These are phyloP conservation scores for Platyrinchus mystaceus DNA, from an alignment of 2,797 vertebrate genomes.

Conservation along the genomic window DNA sequence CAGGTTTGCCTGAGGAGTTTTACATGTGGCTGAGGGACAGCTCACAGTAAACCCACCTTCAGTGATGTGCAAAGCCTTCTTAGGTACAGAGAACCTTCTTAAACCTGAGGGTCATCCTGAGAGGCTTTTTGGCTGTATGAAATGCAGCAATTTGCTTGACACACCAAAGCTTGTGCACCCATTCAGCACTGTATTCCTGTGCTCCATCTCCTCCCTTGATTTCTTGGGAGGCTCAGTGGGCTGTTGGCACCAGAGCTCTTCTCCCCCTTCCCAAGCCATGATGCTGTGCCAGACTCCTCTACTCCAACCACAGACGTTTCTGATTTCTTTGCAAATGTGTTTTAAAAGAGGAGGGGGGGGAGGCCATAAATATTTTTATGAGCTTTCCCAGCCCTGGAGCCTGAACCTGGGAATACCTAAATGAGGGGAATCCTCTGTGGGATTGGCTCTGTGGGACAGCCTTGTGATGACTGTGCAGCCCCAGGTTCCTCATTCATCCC, in stretches of 20 bases:
- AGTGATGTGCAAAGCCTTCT: rapidly evolving
- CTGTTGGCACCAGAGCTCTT: not conserved
- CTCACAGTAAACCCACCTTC: too few relatives aligned
- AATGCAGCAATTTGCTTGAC: not conserved
- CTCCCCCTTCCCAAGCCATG: not conserved
- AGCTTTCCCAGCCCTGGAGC: not conserved
- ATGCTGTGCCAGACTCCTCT: not conserved
- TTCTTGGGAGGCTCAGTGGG: not conserved
- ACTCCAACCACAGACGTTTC: not conserved
- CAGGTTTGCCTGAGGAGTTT: not conserved
- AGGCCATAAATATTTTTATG: not conserved
- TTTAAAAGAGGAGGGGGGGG: not conserved
- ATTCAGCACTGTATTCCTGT: not conserved
- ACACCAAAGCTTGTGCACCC: not conserved
- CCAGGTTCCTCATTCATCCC: not conserved
- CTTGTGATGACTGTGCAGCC: rapidly evolving
- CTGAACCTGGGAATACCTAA: not conserved
- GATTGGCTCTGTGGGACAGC: too few relatives aligned
- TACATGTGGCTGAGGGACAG: not conserved
- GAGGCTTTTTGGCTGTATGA: not conserved
- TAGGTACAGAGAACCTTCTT: not conserved
- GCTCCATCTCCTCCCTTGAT: not conserved
- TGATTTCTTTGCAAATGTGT: not conserved
- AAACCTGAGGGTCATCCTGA: too few relatives aligned
- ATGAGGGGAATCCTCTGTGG: not conserved